Evolutionary conservation across 2,888 invertebrate genomes (phyloP).

Genomic region (Podotricha telesiphe): DNA sequence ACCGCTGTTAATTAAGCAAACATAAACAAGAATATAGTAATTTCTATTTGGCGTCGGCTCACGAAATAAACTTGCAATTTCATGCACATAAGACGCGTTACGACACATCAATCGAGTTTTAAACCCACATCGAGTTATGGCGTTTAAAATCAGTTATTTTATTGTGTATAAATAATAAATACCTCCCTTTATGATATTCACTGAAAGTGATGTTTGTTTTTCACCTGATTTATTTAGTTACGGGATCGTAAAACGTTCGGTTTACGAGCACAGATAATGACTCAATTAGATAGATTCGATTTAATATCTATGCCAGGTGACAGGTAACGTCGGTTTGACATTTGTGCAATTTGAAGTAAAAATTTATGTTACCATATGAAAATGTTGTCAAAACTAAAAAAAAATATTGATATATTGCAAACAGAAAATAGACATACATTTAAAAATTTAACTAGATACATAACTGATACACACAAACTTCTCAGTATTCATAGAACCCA

Average conservation of each 20-base stretch:
- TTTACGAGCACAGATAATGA: slow-evolving; percentile 61
- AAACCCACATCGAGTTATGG: slow-evolving; percentile 53
- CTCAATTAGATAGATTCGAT: slow-evolving; percentile 58
- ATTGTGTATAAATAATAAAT: slow-evolving; percentile 61
- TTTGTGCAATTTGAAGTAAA: slow-evolving; percentile 16
- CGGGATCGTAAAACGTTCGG: slow-evolving; percentile 61
- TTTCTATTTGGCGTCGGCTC: slow-evolving; percentile 57
- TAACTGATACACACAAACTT: too few relatives aligned
- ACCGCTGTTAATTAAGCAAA: slow-evolving; percentile 58
- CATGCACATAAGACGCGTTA: slow-evolving; percentile 63
- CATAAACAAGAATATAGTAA: slow-evolving; percentile 54
- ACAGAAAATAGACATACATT: too few relatives aligned
- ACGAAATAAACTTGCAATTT: slow-evolving; percentile 62
- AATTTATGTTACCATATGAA: slow-evolving; percentile 9
- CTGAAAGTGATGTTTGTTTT: slow-evolving; percentile 73
- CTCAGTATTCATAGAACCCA: too few relatives aligned
- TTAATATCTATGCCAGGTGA: slow-evolving; percentile 44
- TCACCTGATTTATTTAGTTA: slow-evolving; percentile 71
- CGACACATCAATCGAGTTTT: slow-evolving; percentile 67
- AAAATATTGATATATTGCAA: not conserved
- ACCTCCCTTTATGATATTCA: slow-evolving; percentile 69
- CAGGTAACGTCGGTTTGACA: slow-evolving; percentile 37
- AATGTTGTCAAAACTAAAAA: slow-evolving; percentile 14
- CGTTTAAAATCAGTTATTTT: slow-evolving; percentile 60
- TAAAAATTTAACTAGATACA: too few relatives aligned